Base-by-base conservation (phyloP, 1,140 invertebrate species). In the Drosophila elegans region DNA sequence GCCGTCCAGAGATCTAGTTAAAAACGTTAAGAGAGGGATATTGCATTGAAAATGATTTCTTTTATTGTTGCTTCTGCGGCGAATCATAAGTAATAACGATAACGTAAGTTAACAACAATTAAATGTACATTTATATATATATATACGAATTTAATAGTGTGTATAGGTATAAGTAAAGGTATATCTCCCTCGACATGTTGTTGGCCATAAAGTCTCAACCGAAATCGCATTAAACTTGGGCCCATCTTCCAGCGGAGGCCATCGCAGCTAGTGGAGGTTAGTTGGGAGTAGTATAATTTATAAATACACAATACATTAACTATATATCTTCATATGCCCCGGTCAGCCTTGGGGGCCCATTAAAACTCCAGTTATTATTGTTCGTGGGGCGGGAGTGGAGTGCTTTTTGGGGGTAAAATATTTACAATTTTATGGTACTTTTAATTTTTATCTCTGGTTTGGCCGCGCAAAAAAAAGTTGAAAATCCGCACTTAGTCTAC, bases 91-190 rank as follows among this genome's bases (percentile, higher is more conserved):
- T 85, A 86, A 86, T 78, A 81, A 86, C 74, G 59, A 74, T 81
- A 86, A 81, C 72, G 76, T 80, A 80, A 80, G 59, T 84, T 80
- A 84, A 85, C 81, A 85, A 85, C 84, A 88, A 89, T 88, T 89
- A 80, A 80, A 88, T 88, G 69, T 86, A 88, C 82, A 86, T 82
- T 86, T 62, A 76, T 68, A 45, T 74, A 42, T 74, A 42, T 48
- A 54, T 38, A 9, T 74, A 74, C 29, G 48, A 63, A 56, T 64
- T 74, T 42, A 53, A 41, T 73, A 73, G 41, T 57, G 21, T 44
- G 38, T 72, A 55, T 79, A 68, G 39, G 21, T 66, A 64, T 41
- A 46, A 16, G 27, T 67, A 55, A 1, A 21, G 16, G 16, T 71
- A 56, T 71, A 56, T 56, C 51, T 71, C 27, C 59, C 39, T 63